Conservation (phyloP, 2,113 vertebrate genomes). For the Actenoides lindsayi region DNA sequence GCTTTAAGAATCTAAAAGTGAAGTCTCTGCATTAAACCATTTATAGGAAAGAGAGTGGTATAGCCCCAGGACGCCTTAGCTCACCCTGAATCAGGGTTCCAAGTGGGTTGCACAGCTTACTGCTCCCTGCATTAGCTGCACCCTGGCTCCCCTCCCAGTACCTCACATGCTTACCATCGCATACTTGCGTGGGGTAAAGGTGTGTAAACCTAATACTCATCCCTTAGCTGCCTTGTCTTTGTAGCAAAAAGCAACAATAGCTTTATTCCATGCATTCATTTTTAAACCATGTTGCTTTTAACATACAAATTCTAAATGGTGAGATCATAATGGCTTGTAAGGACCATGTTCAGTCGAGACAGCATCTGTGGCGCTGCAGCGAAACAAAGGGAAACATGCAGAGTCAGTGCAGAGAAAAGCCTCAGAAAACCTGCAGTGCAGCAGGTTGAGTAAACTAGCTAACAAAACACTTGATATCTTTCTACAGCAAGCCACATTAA, state of each 20-base stretch:
- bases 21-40: not conserved
- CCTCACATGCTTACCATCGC: not conserved
- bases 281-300: not conserved
- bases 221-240: not conserved
- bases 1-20: not conserved
- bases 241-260: not conserved
- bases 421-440: slow-evolving; percentile 68
- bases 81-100: not conserved
- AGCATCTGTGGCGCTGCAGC: not conserved
- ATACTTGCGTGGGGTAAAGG: rapidly evolving
- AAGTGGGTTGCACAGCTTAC: not conserved
- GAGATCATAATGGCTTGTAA: not conserved
- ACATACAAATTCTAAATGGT: not conserved
- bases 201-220: not conserved
- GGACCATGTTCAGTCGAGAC: not conserved
- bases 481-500: slow-evolving; percentile 46
- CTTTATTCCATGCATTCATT: not conserved
- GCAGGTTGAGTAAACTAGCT: slow-evolving; percentile 53
- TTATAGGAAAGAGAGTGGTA: not conserved
- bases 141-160: not conserved
- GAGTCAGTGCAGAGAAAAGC: slow-evolving; percentile 28
- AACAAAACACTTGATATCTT: slow-evolving; percentile 50
- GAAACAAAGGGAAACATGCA: slow-evolving; percentile 22
- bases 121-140: not conserved
- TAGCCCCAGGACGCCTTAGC: not conserved